A percentile compares a stretch with the other conserved stretches of the same genome.
phyloP scores from a whole-genome alignment of 1,140 invertebrate genomes.

The Ctenoplectra terminalis region DNA sequence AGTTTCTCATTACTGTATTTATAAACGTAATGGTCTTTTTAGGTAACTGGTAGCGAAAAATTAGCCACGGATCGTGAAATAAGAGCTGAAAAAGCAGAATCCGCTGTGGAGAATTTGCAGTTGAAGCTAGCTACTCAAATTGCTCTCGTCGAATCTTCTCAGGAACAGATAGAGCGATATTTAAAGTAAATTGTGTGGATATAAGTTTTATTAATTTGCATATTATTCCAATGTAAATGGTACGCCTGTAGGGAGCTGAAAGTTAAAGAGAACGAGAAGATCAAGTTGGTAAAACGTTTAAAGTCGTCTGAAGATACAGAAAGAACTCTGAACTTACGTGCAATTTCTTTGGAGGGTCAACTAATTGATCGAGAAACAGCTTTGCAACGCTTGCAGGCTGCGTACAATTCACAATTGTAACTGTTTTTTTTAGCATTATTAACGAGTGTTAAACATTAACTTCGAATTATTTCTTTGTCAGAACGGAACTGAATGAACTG shows the following conservation, averaged over 20 bases:
- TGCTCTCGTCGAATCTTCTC: constrained; percentile 67
- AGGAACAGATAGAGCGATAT: constrained; percentile 73
- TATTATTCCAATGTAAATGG: not conserved
- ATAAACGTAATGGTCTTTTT: not conserved
- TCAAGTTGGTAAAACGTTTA: constrained; percentile 62
- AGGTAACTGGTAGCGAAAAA: constrained; percentile 71
- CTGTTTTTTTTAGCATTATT: not conserved
- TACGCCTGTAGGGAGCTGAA: constrained; percentile 59
- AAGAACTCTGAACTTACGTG: constrained; percentile 52
- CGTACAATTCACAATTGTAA: constrained; percentile 72
- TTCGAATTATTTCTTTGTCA: constrained; percentile 35
- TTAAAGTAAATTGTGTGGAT: constrained; percentile 40
- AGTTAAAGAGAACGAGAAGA: constrained; percentile 57
- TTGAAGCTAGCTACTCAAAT: constrained; percentile 71
- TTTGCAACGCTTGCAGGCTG: constrained; percentile 68
- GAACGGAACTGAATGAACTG: constrained; percentile 73
- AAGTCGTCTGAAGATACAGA: constrained; percentile 59
- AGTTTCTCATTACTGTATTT: too few relatives aligned
- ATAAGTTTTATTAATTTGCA: not conserved
- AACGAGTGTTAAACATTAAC: not conserved
- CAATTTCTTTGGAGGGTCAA: constrained; percentile 68
- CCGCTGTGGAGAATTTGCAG: constrained; percentile 69
- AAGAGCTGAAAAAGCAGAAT: constrained; percentile 66
- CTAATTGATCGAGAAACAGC: constrained; percentile 69
- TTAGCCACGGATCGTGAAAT: constrained; percentile 57